A percentile compares a stretch with the other conserved stretches of the same genome.
Conservation (phyloP, 1,140 invertebrate species). For the Cherax destructor region DNA sequence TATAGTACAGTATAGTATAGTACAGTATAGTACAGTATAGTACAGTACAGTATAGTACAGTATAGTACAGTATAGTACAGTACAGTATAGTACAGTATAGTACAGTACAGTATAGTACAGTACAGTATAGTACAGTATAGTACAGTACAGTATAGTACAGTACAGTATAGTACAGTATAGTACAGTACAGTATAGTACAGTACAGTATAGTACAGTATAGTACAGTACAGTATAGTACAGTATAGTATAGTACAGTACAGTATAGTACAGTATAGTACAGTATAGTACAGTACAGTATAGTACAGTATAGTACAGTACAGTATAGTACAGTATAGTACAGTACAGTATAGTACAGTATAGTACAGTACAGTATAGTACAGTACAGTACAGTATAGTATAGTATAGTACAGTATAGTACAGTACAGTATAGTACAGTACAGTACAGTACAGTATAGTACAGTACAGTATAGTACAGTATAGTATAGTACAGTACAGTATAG, state of each 20-base stretch:
- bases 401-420: slow-evolving; percentile 65
- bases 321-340: background rate
- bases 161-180: background rate
- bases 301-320: background rate
- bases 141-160: background rate
- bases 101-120: slow-evolving; percentile 24
- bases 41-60: too few species aligned
- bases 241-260: slow-evolving; percentile 32
- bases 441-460: slow-evolving; percentile 52
- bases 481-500: slow-evolving; percentile 64
- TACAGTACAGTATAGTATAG: too few species aligned
- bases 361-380: too few species aligned
- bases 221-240: too few species aligned
- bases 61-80: slow-evolving; percentile 28
- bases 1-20: slow-evolving; percentile 39
- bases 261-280: slow-evolving; percentile 41
- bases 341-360: background rate
- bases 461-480: background rate
- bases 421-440: slow-evolving; percentile 20
- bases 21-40: slow-evolving; percentile 61
- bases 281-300: background rate
- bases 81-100: background rate
- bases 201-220: background rate
- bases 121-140: slow-evolving; percentile 20
- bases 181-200: background rate